Evolutionary conservation across 92 coral and sea anemone genomes (phyloP), one percentile per base, ranked within the genome.

Genomic region (Phenganax subtilis): DNA sequence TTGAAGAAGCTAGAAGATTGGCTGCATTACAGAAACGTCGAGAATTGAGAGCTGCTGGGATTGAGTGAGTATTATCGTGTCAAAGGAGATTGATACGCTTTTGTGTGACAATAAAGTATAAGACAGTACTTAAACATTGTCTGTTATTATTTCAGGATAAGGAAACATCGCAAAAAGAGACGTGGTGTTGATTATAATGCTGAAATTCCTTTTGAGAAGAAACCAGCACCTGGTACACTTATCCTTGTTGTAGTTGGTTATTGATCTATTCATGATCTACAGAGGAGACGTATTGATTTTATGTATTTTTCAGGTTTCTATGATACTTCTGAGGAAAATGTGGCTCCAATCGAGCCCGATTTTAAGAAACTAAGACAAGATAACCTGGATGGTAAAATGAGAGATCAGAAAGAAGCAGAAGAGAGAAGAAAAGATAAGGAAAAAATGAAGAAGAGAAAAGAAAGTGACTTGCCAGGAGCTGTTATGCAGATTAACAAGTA

Each of bases 401-500:
- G 98, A 59, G 91, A 94, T 83, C 97, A 94, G 70, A 85, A 88
- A 14, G 98, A 94, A 54, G 94, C 92, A 86, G 98, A 91, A 90
- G 98, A 93, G 80, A 88, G 98, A 88, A 89, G 89, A 82, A 91
- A 93, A 84, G 98, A 93, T 74, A 93, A 88, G 52, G 93, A 93
- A 57, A 89, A 89, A 79, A 90, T 93, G 92, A 91, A 92, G 72
- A 93, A 93, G 89, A 90, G 90, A 77, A 93, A 93, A 78, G 98
- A 93, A 72, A 85, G 90, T 84, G 96, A 93, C 68, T 81, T 93
- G 55, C 98, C 98, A 4, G 92, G 93, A 75, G 98, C 98, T 44
- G 98, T 93, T 54, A 93, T 93, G 98, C 98, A 93, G 81, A 93
- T 93, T 29, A 93, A 93, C 86, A 93, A 92, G 98, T 93, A 78